Evolutionary conservation across 2,888 invertebrate species (phyloP).

Genomic region (Automeris io): DNA sequence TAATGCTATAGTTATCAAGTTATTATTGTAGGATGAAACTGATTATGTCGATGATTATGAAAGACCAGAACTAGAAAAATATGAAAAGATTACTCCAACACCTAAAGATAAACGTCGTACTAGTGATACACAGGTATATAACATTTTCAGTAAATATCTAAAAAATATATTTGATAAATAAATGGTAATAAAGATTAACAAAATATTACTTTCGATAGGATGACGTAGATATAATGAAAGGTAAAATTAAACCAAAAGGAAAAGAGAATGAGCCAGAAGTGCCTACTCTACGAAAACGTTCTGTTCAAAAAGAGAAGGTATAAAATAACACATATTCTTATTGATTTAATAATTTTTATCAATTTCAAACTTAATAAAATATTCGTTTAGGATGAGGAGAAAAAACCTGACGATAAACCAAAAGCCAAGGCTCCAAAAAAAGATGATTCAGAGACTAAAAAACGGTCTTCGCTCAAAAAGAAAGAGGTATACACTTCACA

Average conservation of each 20-base stretch:
- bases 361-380: conserved; percentile 9
- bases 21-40: conserved; percentile 46
- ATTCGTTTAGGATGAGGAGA: conserved; percentile 57
- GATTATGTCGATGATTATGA: conserved; percentile 83
- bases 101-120: conserved; percentile 60
- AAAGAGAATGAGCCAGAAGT: conserved; percentile 62
- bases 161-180: conserved; percentile 1
- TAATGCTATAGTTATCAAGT: too few relatives aligned
- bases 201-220: conserved; percentile 44
- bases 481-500: conserved; percentile 51
- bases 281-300: conserved; percentile 59
- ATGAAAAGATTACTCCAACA: conserved; percentile 73
- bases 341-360: background rate
- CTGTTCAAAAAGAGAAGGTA: conserved; percentile 68
- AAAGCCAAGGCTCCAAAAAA: conserved; percentile 59
- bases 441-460: conserved; percentile 57
- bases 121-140: conserved; percentile 57
- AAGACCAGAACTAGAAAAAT: conserved; percentile 82
- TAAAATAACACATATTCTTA: conserved; percentile 1
- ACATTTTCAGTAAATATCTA: conserved; percentile 2
- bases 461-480: conserved; percentile 64
- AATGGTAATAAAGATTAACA: background rate
- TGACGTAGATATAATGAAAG: conserved; percentile 61
- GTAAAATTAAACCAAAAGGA: conserved; percentile 68
- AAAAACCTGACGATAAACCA: conserved; percentile 64